phyloP scores from a whole-genome alignment of 2,888 invertebrate species.

The Onthophagus sagittarius region DNA sequence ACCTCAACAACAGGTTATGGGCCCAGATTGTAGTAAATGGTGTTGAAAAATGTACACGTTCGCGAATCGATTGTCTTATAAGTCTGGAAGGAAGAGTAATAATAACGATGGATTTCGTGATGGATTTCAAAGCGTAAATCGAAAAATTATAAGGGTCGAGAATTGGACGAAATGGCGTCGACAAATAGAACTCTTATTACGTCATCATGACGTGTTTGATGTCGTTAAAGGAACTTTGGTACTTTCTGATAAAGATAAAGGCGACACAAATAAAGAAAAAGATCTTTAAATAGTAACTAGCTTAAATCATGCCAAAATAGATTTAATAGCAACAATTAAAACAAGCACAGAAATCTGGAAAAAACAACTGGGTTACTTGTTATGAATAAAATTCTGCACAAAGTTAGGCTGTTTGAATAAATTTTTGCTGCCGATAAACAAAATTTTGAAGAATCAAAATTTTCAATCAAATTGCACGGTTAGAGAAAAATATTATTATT shows the following conservation, averaged over 20 bases:
- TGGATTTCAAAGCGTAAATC: conserved; percentile 17
- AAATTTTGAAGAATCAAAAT: conserved; percentile 25
- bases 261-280: conserved; percentile 10
- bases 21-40: too few relatives aligned
- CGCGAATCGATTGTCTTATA: too few relatives aligned
- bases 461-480: conserved; percentile 23
- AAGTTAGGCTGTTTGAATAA: conserved; percentile 26
- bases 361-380: conserved; percentile 16
- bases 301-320: conserved; percentile 24
- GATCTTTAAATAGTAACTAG: conserved; percentile 18
- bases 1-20: too few relatives aligned
- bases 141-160: conserved; percentile 16
- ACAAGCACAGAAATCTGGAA: conserved; percentile 23
- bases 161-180: conserved; percentile 26
- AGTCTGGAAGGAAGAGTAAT: too few relatives aligned
- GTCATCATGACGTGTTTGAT: conserved; percentile 26
- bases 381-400: conserved; percentile 30
- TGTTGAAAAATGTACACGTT: too few relatives aligned
- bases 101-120: background rate
- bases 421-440: conserved; percentile 26
- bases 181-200: conserved; percentile 24
- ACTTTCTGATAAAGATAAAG: background rate
- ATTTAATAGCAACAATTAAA: too few relatives aligned
- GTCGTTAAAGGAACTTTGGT: conserved; percentile 12
- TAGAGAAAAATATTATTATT: conserved; percentile 24